Evolutionary conservation across 2,888 invertebrate genomes (phyloP), one percentile per base, ranked within the genome.

Genomic region (Byasa hedistus): DNA sequence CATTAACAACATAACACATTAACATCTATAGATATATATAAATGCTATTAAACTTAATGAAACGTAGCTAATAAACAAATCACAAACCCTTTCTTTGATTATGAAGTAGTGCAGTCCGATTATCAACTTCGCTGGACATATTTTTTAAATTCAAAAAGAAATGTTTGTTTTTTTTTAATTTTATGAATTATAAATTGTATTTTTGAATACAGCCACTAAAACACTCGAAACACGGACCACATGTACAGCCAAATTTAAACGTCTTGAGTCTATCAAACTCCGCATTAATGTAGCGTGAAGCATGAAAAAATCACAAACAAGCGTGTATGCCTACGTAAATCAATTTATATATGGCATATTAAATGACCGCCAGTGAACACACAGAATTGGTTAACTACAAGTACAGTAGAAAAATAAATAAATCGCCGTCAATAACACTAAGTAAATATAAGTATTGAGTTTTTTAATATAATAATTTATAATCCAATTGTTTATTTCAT

Each of bases 31-130:
- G 8, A 32, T 32, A 32, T 32, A 0, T 32, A 32, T 10, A 32
- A 32, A 61, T 52, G 27, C 12, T 52, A 22, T 52, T 48, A 52
- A 52, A 21, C 21, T 36, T 56, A 27, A 58, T 17, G 15, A 15
- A 58, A 44, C 22, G 5, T 2, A 51, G 27, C 7, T 44, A 59
- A 63, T 55, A 56, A 21, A 64, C 36, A 67, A 60, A 64, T 36
- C 10, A 66, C 67, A 39, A 57, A 67, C 67, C 67, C 56, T 64
- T 60, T 64, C 57, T 61, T 56, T 57, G 48, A 36, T 64, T 60
- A 52, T 63, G 58, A 55, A 67, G 67, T 17, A 67, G 60, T 15
- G 67, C 67, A 12, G 67, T 67, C 32, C 67, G 64, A 56, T 67
- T 67, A 67, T 64, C 36, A 27, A 64, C 56, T 67, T 64, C 64